phyloP scores from a whole-genome alignment of 2,797 vertebrate genomes.

The Characodon lateralis region DNA sequence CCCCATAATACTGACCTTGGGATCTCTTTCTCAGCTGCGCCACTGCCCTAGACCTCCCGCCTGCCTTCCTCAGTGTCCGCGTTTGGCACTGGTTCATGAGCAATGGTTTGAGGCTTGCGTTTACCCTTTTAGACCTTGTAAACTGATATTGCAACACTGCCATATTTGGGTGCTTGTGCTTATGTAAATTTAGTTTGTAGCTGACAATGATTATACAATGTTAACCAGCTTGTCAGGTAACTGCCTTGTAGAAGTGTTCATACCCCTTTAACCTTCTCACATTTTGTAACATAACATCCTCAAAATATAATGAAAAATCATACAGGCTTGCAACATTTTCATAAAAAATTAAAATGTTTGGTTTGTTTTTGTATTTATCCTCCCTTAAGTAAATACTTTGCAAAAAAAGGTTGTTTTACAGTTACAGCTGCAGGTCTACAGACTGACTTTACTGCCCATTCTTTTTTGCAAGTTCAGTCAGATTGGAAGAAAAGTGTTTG shows the following conservation, averaged over 20 bases:
- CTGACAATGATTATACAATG: neutral
- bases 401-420: too few species aligned
- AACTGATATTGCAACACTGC: slow-evolving; percentile 34
- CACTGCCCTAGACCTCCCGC: slow-evolving; percentile 35
- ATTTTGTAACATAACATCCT: neutral
- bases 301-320: neutral
- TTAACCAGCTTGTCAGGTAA: too few species aligned
- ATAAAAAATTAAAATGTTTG: neutral
- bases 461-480: neutral
- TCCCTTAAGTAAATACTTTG: neutral
- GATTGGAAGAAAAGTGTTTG: neutral
- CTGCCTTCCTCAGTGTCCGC: slow-evolving; percentile 32
- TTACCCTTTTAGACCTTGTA: slow-evolving; percentile 59
- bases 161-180: slow-evolving; percentile 21
- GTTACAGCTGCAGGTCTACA: too few species aligned
- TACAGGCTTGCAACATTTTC: neutral
- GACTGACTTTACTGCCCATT: too few species aligned
- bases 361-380: neutral
- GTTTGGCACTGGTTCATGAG: slow-evolving; percentile 47
- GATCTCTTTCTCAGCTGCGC: slow-evolving; percentile 52
- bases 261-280: neutral
- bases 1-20: slow-evolving; percentile 70
- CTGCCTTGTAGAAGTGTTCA: neutral
- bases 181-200: slow-evolving; percentile 8
- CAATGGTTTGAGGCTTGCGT: slow-evolving; percentile 47